Evolutionary conservation across 2,888 invertebrate species (phyloP), one percentile per base, ranked within the genome.

Genomic region (Lepetodrilus schrolli): DNA sequence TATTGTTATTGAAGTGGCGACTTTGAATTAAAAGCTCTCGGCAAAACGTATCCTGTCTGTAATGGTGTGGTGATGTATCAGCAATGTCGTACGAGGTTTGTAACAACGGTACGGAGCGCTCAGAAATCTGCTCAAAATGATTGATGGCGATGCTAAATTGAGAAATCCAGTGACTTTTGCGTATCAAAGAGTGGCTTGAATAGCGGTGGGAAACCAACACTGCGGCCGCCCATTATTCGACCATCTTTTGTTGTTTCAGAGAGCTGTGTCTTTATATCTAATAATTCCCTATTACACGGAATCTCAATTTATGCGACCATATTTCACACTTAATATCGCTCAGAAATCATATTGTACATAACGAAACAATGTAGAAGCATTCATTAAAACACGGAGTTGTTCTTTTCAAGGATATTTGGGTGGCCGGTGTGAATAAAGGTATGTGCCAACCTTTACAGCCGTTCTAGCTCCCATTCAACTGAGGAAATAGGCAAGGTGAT

Each of bases 311-410:
- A 58, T n/a, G 30, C 26, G 17, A 26, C 58, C 58, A 58, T 58
- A 58, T 58, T 58, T 58, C n/a, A 58, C 58, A 17, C 17, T 58
- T 34, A 58, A 58, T 58, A 58, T 58, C 58, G 30, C n/a, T 43
- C 43, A 17, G n/a, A 58, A 30, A 58, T 30, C 58, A 58, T 58
- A 58, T 30, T 34, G 58, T 58, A 58, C 58, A 58, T 30, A 34
- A 30, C 58, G 34, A 58, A 58, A 58, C 58, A 58, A 58, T 58
- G 58, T 58, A 17, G 26, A 34, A 58, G 58, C 58, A 58, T 34
- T 10, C n/a, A 58, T 58, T 58, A 58, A n/a, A 58, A 58, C 58
- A 58, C 58, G 34, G 17, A 43, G 17, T 43, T 17, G 43, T 17
- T 17, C 43, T 30, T 58, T 58, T 34, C 26, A 17, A 58, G 58